Base-by-base conservation (phyloP, 1,140 invertebrate species). In the Neelides sp. region DNA sequence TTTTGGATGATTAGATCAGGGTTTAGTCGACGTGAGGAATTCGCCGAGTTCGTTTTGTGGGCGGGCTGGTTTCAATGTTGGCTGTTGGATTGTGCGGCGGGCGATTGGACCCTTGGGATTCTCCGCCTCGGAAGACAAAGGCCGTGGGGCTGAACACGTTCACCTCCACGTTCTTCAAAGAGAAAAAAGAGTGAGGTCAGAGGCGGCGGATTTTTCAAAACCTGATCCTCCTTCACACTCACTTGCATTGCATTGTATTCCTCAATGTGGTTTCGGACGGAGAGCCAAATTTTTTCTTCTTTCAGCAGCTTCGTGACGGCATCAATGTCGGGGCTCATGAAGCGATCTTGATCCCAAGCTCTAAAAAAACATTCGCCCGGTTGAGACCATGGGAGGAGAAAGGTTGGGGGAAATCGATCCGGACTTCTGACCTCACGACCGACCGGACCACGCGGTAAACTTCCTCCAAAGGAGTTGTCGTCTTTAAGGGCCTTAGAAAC, bases 401-500 rank as follows among this genome's bases (percentile, higher is more conserved):
- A 20, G 20, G 27, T 30, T n/a, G 15, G 19, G 13, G 20, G 30
- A 36, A 48, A 36, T 35, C 4, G 27, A 20, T 2, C 12, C 23
- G 22, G 28, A 34, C 28, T 12, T 20, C 12, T 27, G 32, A 73
- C 71, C 67, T 69, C 2, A 68, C 73, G 23, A 71, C 68, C 20
- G 66, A 66, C 35, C 80, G 66, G n/a, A 83, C 80, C 2, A 78
- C 65, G 41, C 71, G 69, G 61, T 80, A 77, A 17, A 82, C 78
- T 55, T 77, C 78, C 63, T 83, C 79, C 28, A 83, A 62, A 2
- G 81, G 79, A 5, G 69, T 67, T 2, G 81, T 83, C 10, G 78
- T 79, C 61, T 76, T 80, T 24, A 83, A 63, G 2, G 82, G 81
- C 24, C 80, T 68, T 15, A 83, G 65, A 65, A 84, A 84, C 61